Conservation (phyloP, 2,113 vertebrate species). For the Oriolus oriolus region DNA sequence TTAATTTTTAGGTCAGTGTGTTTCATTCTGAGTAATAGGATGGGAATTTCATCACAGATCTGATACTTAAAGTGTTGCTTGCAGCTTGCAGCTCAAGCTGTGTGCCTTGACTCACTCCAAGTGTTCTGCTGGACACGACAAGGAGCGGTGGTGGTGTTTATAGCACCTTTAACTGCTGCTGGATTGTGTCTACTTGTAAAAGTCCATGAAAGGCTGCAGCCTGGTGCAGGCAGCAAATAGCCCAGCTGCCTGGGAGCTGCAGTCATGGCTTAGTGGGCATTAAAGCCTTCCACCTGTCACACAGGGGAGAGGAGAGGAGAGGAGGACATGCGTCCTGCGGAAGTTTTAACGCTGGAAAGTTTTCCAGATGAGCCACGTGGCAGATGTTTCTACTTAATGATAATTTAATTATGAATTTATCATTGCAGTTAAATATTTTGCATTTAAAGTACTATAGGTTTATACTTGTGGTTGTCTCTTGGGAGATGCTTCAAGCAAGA, state of each 20-base stretch:
- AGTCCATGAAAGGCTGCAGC: conserved; percentile 1
- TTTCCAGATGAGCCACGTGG: neutral
- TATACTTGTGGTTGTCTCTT: neutral
- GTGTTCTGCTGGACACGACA: fast-evolving
- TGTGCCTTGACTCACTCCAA: neutral
- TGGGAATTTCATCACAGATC: neutral
- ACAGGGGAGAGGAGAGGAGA: neutral
- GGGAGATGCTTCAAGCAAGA: neutral
- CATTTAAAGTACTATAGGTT: neutral
- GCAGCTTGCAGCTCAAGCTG: neutral
- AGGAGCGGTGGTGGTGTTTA: neutral
- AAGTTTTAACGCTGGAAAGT: neutral
- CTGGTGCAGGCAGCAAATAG: neutral
- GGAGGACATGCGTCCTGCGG: fast-evolving
- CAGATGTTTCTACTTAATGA: neutral
- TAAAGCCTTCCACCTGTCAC: neutral
- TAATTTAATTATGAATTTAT: neutral
- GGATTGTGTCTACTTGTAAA: fast-evolving
- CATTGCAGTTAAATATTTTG: neutral
- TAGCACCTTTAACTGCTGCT: neutral
- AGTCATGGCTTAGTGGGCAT: neutral
- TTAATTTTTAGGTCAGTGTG: neutral
- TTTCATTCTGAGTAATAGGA: neutral
- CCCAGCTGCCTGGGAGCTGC: neutral
- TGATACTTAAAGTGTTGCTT: neutral